A percentile compares a stretch with the other conserved stretches of the same genome.
Conservation (phyloP, 2,888 invertebrate species). For the Lymantria monacha region DNA sequence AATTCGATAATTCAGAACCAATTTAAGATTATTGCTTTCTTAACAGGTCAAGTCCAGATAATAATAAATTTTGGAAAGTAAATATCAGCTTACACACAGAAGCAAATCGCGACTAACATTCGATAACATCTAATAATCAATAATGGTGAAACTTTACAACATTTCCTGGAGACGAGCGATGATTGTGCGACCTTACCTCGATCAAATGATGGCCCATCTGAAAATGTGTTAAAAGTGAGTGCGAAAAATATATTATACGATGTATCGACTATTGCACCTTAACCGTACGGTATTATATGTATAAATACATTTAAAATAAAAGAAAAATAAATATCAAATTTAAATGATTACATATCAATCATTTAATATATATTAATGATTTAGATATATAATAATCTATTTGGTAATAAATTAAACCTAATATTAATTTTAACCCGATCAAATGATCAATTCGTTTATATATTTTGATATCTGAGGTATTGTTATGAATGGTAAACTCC, state of each 20-base stretch:
- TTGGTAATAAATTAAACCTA: no score
- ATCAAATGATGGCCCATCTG: constrained; percentile 69
- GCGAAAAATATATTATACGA: constrained; percentile 31
- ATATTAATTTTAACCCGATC: no score
- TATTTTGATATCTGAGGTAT: no score
- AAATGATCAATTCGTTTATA: no score
- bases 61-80: not conserved
- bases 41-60: not conserved
- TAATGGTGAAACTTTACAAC: constrained; percentile 58
- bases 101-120: not conserved
- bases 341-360: no score
- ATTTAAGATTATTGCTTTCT: not conserved
- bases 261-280: constrained; percentile 30
- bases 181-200: constrained; percentile 72
- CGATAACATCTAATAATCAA: constrained; percentile 31
- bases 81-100: not conserved
- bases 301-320: not conserved
- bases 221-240: constrained; percentile 69
- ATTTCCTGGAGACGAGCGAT: constrained; percentile 67
- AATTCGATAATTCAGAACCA: not conserved
- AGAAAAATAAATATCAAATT: not conserved
- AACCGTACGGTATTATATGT: not conserved
- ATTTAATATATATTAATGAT: no score
- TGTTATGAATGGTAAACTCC: no score
- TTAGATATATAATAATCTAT: no score